Conservation (phyloP, 1,140 invertebrate species). For the Manduca sexta region DNA sequence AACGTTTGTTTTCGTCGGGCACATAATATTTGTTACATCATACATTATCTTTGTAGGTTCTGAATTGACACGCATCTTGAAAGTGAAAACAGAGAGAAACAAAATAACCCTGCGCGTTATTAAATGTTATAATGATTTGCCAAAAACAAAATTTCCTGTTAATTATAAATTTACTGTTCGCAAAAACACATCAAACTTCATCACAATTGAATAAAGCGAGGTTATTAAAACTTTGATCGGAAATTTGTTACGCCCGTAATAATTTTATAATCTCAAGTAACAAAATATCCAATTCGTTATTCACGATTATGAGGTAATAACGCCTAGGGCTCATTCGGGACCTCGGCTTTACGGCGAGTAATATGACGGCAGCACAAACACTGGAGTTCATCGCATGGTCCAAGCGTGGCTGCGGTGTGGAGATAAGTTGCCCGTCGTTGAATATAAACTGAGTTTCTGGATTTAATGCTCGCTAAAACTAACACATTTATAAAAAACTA, state of each 20-base stretch:
- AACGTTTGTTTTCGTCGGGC: constrained; percentile 6
- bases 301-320: background rate
- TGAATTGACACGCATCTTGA: too few species aligned
- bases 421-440: constrained; percentile 3
- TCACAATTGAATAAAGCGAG: too few species aligned
- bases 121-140: too few species aligned
- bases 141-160: too few species aligned
- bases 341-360: constrained; percentile 2
- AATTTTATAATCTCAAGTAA: background rate
- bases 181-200: too few species aligned
- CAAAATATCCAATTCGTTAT: constrained; percentile 1
- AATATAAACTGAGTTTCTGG: background rate
- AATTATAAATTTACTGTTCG: too few species aligned
- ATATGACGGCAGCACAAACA: constrained; percentile 2
- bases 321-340: constrained; percentile 2
- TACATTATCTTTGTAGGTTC: too few species aligned
- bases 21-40: background rate
- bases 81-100: too few species aligned
- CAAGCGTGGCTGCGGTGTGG: background rate
- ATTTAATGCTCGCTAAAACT: background rate
- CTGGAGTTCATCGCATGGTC: background rate
- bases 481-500: too few species aligned
- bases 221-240: too few species aligned
- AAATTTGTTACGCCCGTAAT: background rate
- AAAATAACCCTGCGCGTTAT: too few species aligned